Conservation (phyloP, 2,797 vertebrate species). For the Myotis vivesi region DNA sequence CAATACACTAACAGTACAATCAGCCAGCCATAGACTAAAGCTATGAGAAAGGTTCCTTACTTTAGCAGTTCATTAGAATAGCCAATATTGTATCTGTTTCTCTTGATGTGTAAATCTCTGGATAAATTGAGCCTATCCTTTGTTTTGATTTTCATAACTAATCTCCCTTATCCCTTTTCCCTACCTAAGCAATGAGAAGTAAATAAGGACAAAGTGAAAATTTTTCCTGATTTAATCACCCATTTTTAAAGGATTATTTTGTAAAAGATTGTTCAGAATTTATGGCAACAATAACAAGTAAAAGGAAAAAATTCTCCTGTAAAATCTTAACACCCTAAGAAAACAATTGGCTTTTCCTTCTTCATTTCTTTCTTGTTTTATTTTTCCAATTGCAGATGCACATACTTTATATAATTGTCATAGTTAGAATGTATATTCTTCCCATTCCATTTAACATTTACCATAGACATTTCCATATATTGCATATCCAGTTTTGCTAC, state of each 20-base stretch:
- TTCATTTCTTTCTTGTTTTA: neutral
- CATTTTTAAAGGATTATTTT: conserved; percentile 26
- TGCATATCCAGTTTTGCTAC: neutral
- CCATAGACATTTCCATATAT: neutral
- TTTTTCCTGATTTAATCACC: neutral
- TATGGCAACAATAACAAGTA: neutral
- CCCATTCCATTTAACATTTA: neutral
- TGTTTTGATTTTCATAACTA: neutral
- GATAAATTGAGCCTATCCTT: neutral
- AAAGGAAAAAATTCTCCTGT: neutral
- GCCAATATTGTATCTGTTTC: neutral
- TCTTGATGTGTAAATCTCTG: neutral
- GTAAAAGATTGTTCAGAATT: neutral
- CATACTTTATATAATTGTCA: neutral
- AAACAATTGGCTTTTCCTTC: neutral
- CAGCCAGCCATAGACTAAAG: neutral
- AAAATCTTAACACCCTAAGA: neutral
- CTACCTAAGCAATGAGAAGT: neutral
- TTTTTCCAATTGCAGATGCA: neutral
- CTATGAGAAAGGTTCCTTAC: neutral
- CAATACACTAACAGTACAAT: neutral
- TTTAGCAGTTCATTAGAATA: neutral
- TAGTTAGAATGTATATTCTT: neutral
- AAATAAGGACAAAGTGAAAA: conserved; percentile 17
- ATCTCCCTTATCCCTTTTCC: neutral